Evolutionary conservation across 2,113 vertebrate species (phyloP).

Genomic region (Vanacampus margaritifer): DNA sequence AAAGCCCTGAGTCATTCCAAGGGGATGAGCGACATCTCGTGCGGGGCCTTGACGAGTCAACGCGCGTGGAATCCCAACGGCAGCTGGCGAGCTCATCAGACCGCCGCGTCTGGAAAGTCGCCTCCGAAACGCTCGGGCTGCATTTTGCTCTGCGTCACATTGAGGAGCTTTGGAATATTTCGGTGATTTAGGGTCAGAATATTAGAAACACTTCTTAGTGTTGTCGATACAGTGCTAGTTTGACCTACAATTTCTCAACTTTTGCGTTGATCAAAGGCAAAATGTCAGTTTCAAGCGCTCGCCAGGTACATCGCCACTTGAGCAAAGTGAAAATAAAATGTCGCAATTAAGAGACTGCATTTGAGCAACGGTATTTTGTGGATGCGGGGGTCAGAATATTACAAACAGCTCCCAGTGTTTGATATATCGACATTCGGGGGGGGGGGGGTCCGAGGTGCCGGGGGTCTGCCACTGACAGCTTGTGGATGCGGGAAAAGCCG

Average conservation of each 20-base stretch:
- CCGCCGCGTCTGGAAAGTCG: conserved; percentile 41
- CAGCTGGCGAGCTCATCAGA: conserved; percentile 60
- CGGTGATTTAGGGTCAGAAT: neutral
- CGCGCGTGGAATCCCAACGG: conserved; percentile 56
- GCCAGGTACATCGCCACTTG: no score
- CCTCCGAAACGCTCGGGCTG: neutral
- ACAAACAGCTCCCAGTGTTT: no score
- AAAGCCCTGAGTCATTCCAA: conserved; percentile 48
- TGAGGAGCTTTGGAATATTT: neutral
- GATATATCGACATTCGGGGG: conserved; percentile 4
- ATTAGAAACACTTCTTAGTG: neutral
- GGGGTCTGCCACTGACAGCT: conserved; percentile 17
- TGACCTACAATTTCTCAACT: neutral
- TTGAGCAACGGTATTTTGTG: no score
- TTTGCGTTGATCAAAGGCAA: neutral
- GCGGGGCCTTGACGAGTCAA: conserved; percentile 53
- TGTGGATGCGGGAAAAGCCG: conserved; percentile 19
- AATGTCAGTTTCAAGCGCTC: no score
- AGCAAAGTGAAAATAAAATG: no score
- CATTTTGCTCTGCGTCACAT: neutral
- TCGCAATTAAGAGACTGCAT: no score
- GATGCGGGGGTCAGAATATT: no score
- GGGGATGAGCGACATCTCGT: conserved; percentile 51
- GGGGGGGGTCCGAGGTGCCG: conserved; percentile 38
- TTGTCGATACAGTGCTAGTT: neutral